Conservation (phyloP, 2,888 invertebrate species). For the Polydrusus tereticollis region DNA sequence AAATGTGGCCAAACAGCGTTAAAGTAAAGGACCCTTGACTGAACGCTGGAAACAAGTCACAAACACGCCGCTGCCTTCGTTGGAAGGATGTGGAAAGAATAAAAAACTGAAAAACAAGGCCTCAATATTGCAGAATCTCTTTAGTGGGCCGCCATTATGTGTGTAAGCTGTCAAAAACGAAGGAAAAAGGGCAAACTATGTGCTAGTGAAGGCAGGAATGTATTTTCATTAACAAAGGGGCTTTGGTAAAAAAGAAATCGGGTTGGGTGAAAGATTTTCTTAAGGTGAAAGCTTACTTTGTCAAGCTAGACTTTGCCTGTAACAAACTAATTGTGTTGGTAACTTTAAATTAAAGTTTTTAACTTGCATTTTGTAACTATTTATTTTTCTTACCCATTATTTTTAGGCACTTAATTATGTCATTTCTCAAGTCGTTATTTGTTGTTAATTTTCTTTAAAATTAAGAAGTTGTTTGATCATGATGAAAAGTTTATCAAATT, state of each 20-base stretch:
- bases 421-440: background rate
- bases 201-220: background rate
- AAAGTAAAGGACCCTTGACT: constrained; percentile 16
- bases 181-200: background rate
- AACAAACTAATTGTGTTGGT: too few species aligned
- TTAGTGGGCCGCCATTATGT: constrained; percentile 10
- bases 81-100: constrained; percentile 29
- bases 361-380: background rate
- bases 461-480: too few species aligned
- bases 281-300: background rate
- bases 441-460: too few species aligned
- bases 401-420: background rate
- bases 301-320: background rate
- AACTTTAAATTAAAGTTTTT: too few species aligned
- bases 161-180: background rate
- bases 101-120: constrained; percentile 36
- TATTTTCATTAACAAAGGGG: background rate
- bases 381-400: background rate
- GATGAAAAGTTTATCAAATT: too few species aligned
- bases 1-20: background rate
- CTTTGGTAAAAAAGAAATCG: constrained; percentile 4
- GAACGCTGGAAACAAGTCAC: constrained; percentile 20
- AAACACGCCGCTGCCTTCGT: constrained; percentile 7
- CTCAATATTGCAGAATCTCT: constrained; percentile 28
- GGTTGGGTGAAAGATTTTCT: background rate